Evolutionary conservation across 1,140 invertebrate species (phyloP).

Genomic region (Spodoptera frugiperda): DNA sequence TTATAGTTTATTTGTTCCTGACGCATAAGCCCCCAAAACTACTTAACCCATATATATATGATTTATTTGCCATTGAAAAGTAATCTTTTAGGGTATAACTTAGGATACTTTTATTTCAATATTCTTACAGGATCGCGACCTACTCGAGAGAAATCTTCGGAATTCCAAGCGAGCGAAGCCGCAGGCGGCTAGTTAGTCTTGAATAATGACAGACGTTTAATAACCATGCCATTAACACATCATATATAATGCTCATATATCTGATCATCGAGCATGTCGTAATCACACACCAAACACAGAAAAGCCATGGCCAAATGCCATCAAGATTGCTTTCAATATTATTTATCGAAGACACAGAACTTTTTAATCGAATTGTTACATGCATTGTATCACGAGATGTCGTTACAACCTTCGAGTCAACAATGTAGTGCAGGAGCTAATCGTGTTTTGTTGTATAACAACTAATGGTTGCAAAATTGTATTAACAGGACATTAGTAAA

Average conservation of each 20-base stretch:
- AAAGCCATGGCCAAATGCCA: conserved; percentile 74
- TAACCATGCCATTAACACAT: conserved; percentile 33
- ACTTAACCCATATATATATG: too few relatives aligned
- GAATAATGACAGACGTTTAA: background rate
- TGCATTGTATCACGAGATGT: conserved; percentile 55
- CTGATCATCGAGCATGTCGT: conserved; percentile 66
- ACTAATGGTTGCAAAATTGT: background rate
- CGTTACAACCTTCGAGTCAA: conserved; percentile 61
- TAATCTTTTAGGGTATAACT: too few relatives aligned
- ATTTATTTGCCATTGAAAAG: too few relatives aligned
- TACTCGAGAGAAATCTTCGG: too few relatives aligned
- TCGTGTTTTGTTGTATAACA: background rate
- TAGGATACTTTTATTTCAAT: too few relatives aligned
- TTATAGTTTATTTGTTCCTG: too few relatives aligned
- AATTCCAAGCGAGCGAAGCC: too few relatives aligned
- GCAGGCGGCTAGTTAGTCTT: background rate
- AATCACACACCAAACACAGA: conserved; percentile 65
- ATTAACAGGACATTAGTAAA: background rate
- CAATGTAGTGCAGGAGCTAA: conserved; percentile 41
- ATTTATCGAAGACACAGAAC: conserved; percentile 66
- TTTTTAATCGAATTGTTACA: conserved; percentile 66
- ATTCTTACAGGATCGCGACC: too few relatives aligned
- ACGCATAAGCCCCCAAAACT: too few relatives aligned
- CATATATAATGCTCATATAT: conserved; percentile 53
- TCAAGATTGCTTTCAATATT: conserved; percentile 75